Percentiles rank a stretch among this genome's conserved stretches.
Conservation (phyloP, 2,888 invertebrate species). For the Kryphioiulus occultus region DNA sequence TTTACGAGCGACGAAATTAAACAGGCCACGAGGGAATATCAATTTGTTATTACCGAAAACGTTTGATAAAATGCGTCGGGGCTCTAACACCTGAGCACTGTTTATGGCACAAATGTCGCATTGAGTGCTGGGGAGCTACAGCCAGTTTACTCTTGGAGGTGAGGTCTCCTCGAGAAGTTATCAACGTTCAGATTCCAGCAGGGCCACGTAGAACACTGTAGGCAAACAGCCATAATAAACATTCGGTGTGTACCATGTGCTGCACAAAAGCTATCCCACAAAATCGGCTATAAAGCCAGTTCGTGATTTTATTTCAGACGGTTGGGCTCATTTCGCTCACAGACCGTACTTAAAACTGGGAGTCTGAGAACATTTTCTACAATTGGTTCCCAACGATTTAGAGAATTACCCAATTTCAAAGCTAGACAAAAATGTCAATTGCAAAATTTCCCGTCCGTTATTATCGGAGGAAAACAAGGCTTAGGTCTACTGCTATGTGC, state of each 20-base stretch:
- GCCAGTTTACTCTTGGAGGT: not conserved
- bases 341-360: not conserved
- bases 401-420: no score
- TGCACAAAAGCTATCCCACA: not conserved
- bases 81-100: not conserved
- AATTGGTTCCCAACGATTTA: no score
- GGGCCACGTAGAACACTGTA: not conserved
- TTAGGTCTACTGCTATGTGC: no score
- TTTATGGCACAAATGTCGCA: not conserved
- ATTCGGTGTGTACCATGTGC: not conserved
- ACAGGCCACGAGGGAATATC: not conserved
- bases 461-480: no score
- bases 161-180: not conserved
- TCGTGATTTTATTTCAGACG: not conserved
- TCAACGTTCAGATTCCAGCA: not conserved
- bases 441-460: no score
- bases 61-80: not conserved
- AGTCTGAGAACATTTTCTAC: no score
- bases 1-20: not conserved
- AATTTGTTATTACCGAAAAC: not conserved
- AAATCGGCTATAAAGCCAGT: not conserved
- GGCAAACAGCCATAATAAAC: not conserved
- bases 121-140: not conserved
- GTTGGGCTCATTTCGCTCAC: not conserved
- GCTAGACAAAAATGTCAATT: no score